Percentiles rank a stretch among this genome's conserved stretches.
phyloP scores from a whole-genome alignment of 2,797 vertebrate genomes.

The Molossus molossus region DNA sequence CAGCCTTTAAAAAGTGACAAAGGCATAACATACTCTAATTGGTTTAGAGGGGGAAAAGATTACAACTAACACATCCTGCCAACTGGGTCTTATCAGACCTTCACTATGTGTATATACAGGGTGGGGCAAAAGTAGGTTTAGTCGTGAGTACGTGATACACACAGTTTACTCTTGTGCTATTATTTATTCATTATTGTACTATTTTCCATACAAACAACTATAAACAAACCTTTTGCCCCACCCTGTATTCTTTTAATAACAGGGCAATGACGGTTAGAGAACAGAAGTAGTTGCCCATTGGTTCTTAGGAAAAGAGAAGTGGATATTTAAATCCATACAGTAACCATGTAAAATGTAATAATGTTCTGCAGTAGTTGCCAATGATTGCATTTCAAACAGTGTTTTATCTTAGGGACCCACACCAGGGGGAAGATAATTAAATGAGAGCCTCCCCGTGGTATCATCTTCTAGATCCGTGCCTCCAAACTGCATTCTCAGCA shows the following conservation, averaged over 20 bases:
- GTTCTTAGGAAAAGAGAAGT: slow-evolving; percentile 50
- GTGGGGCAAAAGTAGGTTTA: not conserved
- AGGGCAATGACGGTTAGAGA: not conserved
- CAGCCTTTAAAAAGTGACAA: slow-evolving; percentile 19
- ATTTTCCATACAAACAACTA: not conserved
- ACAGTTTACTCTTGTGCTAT: not conserved
- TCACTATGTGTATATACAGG: not conserved
- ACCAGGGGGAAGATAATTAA: slow-evolving; percentile 28
- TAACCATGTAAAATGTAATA: not conserved
- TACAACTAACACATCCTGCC: not conserved
- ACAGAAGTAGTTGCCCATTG: not conserved
- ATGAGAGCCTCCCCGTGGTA: not conserved
- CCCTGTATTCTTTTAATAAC: not conserved
- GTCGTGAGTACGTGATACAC: no score
- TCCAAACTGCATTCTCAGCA: slow-evolving; percentile 57
- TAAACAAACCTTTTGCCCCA: not conserved
- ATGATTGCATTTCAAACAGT: slow-evolving; percentile 14
- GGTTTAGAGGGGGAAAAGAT: not conserved
- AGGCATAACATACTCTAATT: not conserved
- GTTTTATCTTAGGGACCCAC: slow-evolving; percentile 1
- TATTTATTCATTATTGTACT: not conserved
- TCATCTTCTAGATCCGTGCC: not conserved
- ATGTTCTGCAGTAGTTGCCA: not conserved
- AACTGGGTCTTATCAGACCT: not conserved
- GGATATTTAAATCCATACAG: slow-evolving; percentile 3